Conservation (phyloP, 1,140 invertebrate species). For the Delia radicum region DNA sequence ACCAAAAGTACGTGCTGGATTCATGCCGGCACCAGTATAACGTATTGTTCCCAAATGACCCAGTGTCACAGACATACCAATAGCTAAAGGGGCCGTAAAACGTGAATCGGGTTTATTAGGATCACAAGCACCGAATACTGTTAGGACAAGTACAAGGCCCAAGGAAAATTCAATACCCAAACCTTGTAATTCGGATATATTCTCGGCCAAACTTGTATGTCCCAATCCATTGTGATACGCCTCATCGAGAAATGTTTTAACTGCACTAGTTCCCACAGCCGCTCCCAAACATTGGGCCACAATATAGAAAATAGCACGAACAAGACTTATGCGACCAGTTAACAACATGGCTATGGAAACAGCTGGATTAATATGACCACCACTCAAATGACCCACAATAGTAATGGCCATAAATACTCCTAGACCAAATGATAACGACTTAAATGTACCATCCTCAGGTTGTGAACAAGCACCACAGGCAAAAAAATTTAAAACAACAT, state of each 20-base stretch:
- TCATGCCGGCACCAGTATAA: conserved; percentile 88
- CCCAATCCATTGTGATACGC: conserved; percentile 63
- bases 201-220: conserved; percentile 61
- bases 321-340: conserved; percentile 75
- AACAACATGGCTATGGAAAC: conserved; percentile 79
- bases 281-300: conserved; percentile 82
- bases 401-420: conserved; percentile 78
- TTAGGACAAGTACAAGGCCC: conserved; percentile 83
- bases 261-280: conserved; percentile 76
- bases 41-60: conserved; percentile 86
- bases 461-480: conserved; percentile 74
- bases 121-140: conserved; percentile 85
- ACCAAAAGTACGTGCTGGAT: conserved; percentile 83
- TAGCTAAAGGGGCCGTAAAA: conserved; percentile 81
- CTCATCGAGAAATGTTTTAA: conserved; percentile 67
- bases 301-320: conserved; percentile 77
- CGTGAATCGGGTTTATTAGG: conserved; percentile 66
- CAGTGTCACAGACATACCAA: conserved; percentile 83
- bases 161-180: conserved; percentile 88
- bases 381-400: conserved; percentile 82
- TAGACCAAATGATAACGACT: conserved; percentile 84
- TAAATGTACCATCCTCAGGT: conserved; percentile 67
- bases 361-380: conserved; percentile 89
- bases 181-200: conserved; percentile 71
- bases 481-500: conserved; percentile 77